Evolutionary conservation across 2,797 vertebrate genomes (phyloP).

Genomic region (Catostomus latipinnis): DNA sequence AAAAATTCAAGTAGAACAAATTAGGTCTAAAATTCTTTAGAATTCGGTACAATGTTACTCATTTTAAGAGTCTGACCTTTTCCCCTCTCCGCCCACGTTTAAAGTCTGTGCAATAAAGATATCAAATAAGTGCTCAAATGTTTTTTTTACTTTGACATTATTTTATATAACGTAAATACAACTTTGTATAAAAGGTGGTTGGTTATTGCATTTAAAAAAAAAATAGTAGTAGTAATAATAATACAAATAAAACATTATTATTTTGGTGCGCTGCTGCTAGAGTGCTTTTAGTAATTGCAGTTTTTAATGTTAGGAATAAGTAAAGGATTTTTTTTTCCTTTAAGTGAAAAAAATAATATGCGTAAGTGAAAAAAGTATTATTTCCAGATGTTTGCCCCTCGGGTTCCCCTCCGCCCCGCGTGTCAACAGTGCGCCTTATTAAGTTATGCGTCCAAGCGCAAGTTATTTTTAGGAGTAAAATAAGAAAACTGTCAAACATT

Average conservation of each 20-base stretch:
- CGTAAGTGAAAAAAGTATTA: constrained; percentile 21
- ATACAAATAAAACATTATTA: too few relatives aligned
- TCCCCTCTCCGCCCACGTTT: too few relatives aligned
- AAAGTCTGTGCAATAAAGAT: neutral
- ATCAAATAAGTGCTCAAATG: neutral
- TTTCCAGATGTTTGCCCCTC: constrained; percentile 49
- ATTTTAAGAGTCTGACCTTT: too few relatives aligned
- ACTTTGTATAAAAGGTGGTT: too few relatives aligned
- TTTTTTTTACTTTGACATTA: neutral
- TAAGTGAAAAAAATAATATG: neutral
- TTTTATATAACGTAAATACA: too few relatives aligned
- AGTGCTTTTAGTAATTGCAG: neutral
- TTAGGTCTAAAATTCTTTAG: neutral
- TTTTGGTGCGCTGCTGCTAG: neutral
- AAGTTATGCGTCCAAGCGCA: neutral
- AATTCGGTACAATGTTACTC: neutral
- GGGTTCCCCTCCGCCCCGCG: neutral
- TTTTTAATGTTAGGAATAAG: constrained; percentile 6
- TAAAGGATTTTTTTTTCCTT: neutral
- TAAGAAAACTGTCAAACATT: neutral
- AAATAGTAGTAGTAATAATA: neutral
- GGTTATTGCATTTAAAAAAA: neutral
- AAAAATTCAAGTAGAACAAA: neutral
- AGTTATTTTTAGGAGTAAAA: constrained; percentile 6
- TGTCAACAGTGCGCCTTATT: constrained; percentile 5